phyloP scores from a whole-genome alignment of 2,113 vertebrate genomes.

The Leptobrachium leishanense region DNA sequence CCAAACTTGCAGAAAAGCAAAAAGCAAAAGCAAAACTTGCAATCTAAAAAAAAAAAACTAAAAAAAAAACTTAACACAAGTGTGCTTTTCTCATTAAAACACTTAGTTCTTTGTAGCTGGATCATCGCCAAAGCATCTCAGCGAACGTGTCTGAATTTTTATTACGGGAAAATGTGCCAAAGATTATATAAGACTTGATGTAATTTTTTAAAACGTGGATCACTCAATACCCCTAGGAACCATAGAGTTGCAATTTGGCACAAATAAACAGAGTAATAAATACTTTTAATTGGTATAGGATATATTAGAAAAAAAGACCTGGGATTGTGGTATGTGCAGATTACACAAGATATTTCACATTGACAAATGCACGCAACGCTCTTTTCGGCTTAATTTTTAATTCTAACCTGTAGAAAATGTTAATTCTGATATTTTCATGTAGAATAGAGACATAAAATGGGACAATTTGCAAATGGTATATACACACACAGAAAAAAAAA shows the following conservation, averaged over 20 bases:
- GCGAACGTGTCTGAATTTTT: slow-evolving; percentile 19
- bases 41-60: too few relatives aligned
- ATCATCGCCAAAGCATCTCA: background rate
- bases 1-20: too few relatives aligned
- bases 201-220: slow-evolving; percentile 15
- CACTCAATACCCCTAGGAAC: background rate
- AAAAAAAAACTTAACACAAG: too few relatives aligned
- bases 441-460: too few relatives aligned
- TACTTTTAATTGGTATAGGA: slow-evolving; percentile 4
- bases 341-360: slow-evolving; percentile 2
- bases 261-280: slow-evolving; percentile 2
- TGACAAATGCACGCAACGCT: background rate
- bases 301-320: background rate
- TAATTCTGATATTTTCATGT: too few relatives aligned
- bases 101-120: background rate
- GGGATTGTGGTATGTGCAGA: background rate
- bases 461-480: too few relatives aligned
- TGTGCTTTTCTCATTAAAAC: background rate
- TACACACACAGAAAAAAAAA: too few relatives aligned
- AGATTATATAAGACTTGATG: slow-evolving; percentile 18
- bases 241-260: slow-evolving; percentile 19
- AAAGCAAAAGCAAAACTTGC: too few relatives aligned
- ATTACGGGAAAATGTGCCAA: slow-evolving; percentile 12
- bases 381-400: too few relatives aligned
- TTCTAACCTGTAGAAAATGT: too few relatives aligned